Percentiles rank a stretch among this genome's conserved stretches.
Conservation (phyloP, 2,113 vertebrate species). For the Lathamus discolor region DNA sequence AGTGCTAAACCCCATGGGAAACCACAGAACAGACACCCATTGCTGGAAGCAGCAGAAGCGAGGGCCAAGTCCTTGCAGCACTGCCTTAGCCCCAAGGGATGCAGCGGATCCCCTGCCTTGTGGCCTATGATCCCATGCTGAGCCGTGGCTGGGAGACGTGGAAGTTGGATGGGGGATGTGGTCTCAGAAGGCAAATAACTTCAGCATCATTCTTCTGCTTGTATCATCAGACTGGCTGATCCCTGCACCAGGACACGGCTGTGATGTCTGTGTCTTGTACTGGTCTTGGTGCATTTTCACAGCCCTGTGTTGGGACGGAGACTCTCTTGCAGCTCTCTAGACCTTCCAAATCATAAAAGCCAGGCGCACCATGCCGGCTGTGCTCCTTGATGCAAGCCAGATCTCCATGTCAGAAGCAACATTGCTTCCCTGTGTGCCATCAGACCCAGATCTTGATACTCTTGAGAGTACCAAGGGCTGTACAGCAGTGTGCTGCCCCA, state of each 20-base stretch:
- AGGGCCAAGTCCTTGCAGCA: background rate
- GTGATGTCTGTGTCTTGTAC: rapidly evolving
- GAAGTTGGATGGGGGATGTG: background rate
- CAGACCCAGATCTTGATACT: background rate
- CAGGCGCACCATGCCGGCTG: background rate
- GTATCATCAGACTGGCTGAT: background rate
- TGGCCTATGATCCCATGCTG: background rate
- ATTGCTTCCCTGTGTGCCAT: background rate
- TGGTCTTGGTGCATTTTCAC: background rate
- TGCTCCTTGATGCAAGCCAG: background rate
- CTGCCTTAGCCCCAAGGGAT: background rate
- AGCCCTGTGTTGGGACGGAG: rapidly evolving
- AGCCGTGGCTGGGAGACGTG: background rate
- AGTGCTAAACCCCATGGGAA: background rate
- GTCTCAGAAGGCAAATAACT: background rate
- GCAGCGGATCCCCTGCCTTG: background rate
- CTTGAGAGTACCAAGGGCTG: background rate
- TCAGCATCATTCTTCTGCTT: background rate
- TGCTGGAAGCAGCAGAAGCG: background rate
- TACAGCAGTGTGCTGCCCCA: background rate
- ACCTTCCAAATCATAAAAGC: background rate
- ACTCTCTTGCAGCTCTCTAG: background rate
- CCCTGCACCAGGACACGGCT: background rate
- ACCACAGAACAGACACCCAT: background rate
- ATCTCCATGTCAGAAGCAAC: background rate